phyloP scores from a whole-genome alignment of 2,797 vertebrate genomes.

The Remorina albescens region DNA sequence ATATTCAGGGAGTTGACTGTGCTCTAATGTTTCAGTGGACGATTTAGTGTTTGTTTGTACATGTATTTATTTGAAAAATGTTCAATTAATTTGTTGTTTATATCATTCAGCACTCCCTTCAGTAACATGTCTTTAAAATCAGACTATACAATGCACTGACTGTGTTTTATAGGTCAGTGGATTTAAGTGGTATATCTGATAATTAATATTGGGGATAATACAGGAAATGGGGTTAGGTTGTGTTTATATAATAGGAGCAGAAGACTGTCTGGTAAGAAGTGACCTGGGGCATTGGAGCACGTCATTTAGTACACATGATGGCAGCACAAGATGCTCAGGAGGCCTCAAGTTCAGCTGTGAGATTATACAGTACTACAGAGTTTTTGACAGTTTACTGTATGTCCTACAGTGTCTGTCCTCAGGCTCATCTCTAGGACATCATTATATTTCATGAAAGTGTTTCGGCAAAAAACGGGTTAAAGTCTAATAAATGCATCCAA shows the following conservation, averaged over 20 bases:
- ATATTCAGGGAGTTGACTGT: neutral
- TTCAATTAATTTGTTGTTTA: neutral
- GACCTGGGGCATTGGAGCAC: constrained; percentile 81
- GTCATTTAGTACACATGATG: constrained; percentile 71
- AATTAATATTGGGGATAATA: constrained; percentile 79
- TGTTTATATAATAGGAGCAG: constrained; percentile 75
- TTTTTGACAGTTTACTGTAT: too few species aligned
- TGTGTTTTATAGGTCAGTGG: constrained; percentile 84
- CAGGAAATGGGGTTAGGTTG: constrained; percentile 70
- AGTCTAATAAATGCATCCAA: too few species aligned
- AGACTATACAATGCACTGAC: constrained; percentile 75
- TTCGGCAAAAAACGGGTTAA: too few species aligned
- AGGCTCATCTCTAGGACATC: too few species aligned
- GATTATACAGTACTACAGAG: too few species aligned
- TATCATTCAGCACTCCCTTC: neutral
- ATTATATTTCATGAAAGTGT: too few species aligned
- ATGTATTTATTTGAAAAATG: neutral
- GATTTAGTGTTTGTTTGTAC: too few species aligned
- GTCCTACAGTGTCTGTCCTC: neutral
- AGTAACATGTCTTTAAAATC: constrained; percentile 42
- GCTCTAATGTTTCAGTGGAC: neutral
- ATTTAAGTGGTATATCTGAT: constrained; percentile 83
- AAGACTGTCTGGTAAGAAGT: constrained; percentile 69
- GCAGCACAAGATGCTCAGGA: constrained; percentile 58
- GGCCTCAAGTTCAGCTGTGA: constrained; percentile 26